Base-by-base conservation (phyloP, 2,113 vertebrate genomes). In the Genyomyrus donnyi region DNA sequence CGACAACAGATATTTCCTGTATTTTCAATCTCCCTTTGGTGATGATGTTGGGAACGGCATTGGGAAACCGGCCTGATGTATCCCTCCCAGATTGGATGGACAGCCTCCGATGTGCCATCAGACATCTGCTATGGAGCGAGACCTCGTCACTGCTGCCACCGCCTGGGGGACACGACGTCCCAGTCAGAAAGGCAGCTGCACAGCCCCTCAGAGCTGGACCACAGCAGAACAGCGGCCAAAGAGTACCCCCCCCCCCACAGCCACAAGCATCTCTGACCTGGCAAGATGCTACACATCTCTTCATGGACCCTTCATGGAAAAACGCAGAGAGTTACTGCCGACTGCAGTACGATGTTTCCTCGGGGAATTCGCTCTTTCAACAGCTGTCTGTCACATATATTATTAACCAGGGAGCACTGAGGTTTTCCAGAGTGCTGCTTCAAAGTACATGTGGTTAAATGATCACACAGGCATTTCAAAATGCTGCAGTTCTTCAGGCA, bases 1-100 rank as follows among this genome's bases (percentile, higher is more conserved):
- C 88, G 85, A 92, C 39, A 91, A 90, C 92, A 90, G 91, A 17
- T 52, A 87, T 66, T 91, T 91, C 85, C 88, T 90, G 88, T 90
- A 74, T 49, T 39, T 52, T 24, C 48, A 5, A 1, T 42, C 56
- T 91, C 89, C 39, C 74, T 92, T 91, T 85, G 80, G 87, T 35
- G 11, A n/a, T 27, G 24, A 50, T 31, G 48, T 91, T 93, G 90
- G 90, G 90, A 89, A 88, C 21, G 31, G 58, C 90, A 62, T 39
- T 1, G 0, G 15, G 48, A 56, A 56, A 19, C 19, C 21, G 11
- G 90, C 89, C 88, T 90, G 89, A 62, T 11, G 10, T 10, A 19
- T 21, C 49, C 66, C 89, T 80, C 86, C 46, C 4, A 5, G 21
- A 21, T n/a, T 58, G 21, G 21, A 58, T 56, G 56, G 21, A 58